These are phyloP conservation scores for Matsumurasca onukii DNA, from an alignment of 1,140 invertebrate species.

Conservation along the genomic window DNA sequence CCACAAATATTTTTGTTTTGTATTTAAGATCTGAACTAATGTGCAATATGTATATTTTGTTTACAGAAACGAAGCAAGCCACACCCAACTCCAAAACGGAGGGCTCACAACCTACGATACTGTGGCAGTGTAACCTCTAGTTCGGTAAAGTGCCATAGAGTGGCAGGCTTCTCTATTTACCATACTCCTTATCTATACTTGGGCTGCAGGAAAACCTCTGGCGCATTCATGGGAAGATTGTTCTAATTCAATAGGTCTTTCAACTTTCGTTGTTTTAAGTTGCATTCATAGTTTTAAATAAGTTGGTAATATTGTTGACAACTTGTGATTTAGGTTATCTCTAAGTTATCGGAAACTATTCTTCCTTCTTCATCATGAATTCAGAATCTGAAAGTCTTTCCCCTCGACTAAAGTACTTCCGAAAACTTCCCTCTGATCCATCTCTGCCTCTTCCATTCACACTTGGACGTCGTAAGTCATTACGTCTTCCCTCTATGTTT, in stretches of 20 bases:
- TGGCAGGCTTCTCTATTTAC: slow-evolving; percentile 8
- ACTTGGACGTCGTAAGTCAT: no score
- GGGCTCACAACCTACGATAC: slow-evolving; percentile 96
- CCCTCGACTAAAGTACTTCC: no score
- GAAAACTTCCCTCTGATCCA: no score
- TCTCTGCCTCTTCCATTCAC: no score
- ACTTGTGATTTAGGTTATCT: no score
- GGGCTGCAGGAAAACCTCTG: background rate
- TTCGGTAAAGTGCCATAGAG: slow-evolving; percentile 29
- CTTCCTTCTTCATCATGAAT: no score
- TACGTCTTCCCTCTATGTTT: slow-evolving; percentile 3
- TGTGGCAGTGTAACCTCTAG: slow-evolving; percentile 94
- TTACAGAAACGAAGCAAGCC: slow-evolving; percentile 85
- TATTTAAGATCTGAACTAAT: no score
- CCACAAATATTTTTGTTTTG: no score
- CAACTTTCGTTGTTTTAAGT: slow-evolving; percentile 6
- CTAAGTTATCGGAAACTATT: no score
- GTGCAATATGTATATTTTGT: no score
- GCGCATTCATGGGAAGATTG: background rate
- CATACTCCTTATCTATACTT: slow-evolving; percentile 8
- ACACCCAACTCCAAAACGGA: slow-evolving; percentile 67
- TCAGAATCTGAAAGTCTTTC: no score
- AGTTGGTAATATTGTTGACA: no score
- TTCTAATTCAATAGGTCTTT: background rate
- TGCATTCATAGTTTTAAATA: slow-evolving; percentile 4